A percentile compares a stretch with the other conserved stretches of the same genome.
phyloP scores from a whole-genome alignment of 2,113 vertebrate species.

The Daubentonia madagascariensis region DNA sequence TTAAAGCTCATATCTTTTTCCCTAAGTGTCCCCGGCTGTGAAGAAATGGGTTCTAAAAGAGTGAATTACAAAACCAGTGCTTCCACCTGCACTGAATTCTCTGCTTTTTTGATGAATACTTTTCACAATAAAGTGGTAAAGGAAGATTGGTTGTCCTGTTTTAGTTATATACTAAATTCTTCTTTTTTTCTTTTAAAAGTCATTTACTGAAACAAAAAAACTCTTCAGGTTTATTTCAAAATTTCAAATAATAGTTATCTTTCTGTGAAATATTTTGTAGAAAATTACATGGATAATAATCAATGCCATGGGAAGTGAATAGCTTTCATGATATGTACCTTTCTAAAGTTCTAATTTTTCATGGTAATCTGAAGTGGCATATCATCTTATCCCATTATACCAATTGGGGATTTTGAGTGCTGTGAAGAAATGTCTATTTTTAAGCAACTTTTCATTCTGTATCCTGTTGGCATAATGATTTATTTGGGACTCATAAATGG shows the following conservation, averaged over 20 bases:
- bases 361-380: background rate
- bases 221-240: background rate
- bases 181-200: background rate
- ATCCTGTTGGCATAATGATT: slow-evolving; percentile 35
- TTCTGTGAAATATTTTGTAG: slow-evolving; percentile 35
- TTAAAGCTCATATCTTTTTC: background rate
- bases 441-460: slow-evolving; percentile 36
- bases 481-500: slow-evolving; percentile 40
- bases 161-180: slow-evolving; percentile 25
- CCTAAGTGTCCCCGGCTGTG: background rate
- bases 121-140: background rate
- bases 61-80: background rate
- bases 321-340: slow-evolving; percentile 31
- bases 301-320: background rate
- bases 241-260: slow-evolving; percentile 19
- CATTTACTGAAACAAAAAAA: background rate
- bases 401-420: background rate
- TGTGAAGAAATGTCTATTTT: slow-evolving; percentile 4
- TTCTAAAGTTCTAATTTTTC: background rate
- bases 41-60: slow-evolving; percentile 14
- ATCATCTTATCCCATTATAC: slow-evolving; percentile 21
- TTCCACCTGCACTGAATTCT: background rate
- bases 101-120: slow-evolving; percentile 2
- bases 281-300: background rate
- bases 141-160: background rate